Evolutionary conservation across 2,113 vertebrate genomes (phyloP), one percentile per base, ranked within the genome.

Genomic region (Scomber scombrus): DNA sequence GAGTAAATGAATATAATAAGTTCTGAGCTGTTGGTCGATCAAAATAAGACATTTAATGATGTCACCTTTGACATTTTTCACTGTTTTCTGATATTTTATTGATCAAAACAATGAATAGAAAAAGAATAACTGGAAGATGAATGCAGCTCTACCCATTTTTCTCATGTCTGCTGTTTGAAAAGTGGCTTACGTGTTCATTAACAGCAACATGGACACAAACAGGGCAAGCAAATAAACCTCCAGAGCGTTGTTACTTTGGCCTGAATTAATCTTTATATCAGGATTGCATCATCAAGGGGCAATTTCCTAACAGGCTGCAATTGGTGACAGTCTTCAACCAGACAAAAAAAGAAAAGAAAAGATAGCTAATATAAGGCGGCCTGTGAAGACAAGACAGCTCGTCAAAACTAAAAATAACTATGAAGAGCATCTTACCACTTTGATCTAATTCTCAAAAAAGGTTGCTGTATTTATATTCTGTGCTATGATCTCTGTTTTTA

Each of bases 361-460:
- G n/a, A 60, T 6, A 67, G n/a, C 15, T 4, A 31, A 34, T 19
- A 64, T 3, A 21, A 68, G 31, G 61, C 4, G 13, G 26, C 63
- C 64, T 78, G 51, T 62, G 45, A 81, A 86, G 61, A 78, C 51
- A 26, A 65, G 50, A 79, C 51, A 66, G 58, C 3, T 67, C 47
- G 81, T 71, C 85, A 73, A 67, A 73, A n/a, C 80, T 87, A 82
- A 88, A 91, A 92, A 92, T 91, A 92, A 61, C 70, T 62, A 16
- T 1, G 6, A 40, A 5, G 11, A 50, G 60, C 21, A 13, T 55
- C 61, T 16, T 43, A 14, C 31, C 29, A 47, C 76, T 77, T 86
- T 76, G 2, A 77, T 81, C 50, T 19, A 29, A 31, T 23, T 69
- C 54, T 50, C 45, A 13, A 21, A 18, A 13, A 15, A 80, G 40